Evolutionary conservation across 53 echinoderm and acorn worm genomes (phyloP).

Genomic region (Paracentrotus lividus): DNA sequence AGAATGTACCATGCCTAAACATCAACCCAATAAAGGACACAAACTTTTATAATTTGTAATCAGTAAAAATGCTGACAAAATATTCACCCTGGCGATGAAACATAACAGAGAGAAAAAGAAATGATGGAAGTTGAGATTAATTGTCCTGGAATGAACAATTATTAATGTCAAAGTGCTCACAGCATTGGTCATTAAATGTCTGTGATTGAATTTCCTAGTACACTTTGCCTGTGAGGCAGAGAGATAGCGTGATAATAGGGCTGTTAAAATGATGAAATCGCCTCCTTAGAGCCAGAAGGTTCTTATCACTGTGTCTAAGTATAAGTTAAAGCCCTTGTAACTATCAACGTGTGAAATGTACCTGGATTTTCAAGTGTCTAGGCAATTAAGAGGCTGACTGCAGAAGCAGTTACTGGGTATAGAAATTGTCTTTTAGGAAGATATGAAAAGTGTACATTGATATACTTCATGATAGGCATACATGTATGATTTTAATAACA

Average conservation of each 20-base stretch:
- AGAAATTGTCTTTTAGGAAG: not conserved
- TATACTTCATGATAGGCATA: not conserved
- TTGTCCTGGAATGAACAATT: not conserved
- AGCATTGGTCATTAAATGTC: constrained; percentile 17
- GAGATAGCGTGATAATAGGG: not conserved
- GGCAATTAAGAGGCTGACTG: not conserved
- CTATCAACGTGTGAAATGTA: not conserved
- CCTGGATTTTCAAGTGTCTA: not conserved
- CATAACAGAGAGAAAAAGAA: not conserved
- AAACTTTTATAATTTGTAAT: not conserved
- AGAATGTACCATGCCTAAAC: too few relatives aligned
- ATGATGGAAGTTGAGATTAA: constrained; percentile 31
- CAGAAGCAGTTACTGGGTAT: not conserved
- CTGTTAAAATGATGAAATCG: not conserved
- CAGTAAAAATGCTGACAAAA: not conserved
- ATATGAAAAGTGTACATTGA: not conserved
- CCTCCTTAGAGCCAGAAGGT: not conserved
- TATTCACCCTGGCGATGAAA: not conserved
- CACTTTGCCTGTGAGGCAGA: not conserved
- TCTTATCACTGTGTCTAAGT: not conserved
- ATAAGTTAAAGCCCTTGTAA: not conserved
- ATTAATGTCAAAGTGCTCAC: constrained; percentile 16
- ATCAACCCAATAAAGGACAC: too few relatives aligned
- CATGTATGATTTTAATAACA: too few relatives aligned
- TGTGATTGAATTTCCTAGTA: constrained; percentile 29